Evolutionary conservation across 2,113 vertebrate species (phyloP).

Genomic region (Takifugu bimaculatus): DNA sequence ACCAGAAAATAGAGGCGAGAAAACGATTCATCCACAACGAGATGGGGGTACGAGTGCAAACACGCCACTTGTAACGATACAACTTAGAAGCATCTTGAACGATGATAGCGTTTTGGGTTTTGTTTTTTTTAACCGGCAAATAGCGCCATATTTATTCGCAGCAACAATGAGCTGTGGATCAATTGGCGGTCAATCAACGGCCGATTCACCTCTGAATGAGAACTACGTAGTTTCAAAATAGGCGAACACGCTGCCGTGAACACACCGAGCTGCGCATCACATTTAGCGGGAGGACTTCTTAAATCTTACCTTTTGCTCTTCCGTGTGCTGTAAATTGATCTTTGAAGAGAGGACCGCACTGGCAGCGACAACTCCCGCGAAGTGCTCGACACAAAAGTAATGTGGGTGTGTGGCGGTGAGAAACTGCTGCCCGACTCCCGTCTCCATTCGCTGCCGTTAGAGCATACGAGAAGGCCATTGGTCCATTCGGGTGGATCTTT

Average conservation of each 20-base stretch:
- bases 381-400: conserved; percentile 69
- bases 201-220: background rate
- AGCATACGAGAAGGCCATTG: conserved; percentile 45
- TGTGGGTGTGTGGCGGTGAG: conserved; percentile 65
- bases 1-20: background rate
- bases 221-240: background rate
- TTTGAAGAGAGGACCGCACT: conserved; percentile 34
- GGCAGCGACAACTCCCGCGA: conserved; percentile 67
- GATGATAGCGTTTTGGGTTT: background rate
- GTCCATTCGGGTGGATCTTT: conserved; percentile 21
- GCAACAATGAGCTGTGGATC: conserved; percentile 12
- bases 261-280: background rate
- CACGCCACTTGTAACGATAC: too few species aligned
- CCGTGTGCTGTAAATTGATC: conserved; percentile 16
- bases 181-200: background rate
- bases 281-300: background rate
- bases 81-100: background rate
- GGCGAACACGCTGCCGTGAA: background rate
- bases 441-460: conserved; percentile 54
- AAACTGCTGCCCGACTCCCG: conserved; percentile 33
- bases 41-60: background rate
- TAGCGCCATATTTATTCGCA: conserved; percentile 9
- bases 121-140: background rate
- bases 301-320: background rate
- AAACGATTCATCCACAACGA: too few species aligned